phyloP scores from a whole-genome alignment of 2,888 invertebrate species.

The Ceramica pisi region DNA sequence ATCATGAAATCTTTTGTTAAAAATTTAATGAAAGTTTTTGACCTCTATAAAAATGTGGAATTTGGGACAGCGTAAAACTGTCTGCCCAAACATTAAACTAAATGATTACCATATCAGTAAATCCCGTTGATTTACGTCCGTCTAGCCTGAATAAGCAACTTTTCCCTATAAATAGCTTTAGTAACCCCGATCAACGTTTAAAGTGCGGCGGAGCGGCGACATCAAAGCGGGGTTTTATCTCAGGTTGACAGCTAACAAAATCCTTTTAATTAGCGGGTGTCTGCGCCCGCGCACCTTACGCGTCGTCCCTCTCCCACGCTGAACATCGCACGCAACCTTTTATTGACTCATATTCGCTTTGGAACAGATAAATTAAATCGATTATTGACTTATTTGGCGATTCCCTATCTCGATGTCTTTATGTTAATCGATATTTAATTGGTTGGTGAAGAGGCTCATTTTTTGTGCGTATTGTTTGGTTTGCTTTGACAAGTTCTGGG shows the following conservation, averaged over 20 bases:
- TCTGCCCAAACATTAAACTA: conserved; percentile 47
- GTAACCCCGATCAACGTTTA: conserved; percentile 66
- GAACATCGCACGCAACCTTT: conserved; percentile 66
- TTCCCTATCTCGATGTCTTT: conserved; percentile 39
- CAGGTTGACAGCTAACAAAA: conserved; percentile 89
- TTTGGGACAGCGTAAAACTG: conserved; percentile 34
- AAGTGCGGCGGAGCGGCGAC: conserved; percentile 75
- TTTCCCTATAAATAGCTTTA: conserved; percentile 67
- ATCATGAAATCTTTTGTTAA: conserved; percentile 19
- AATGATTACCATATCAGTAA: conserved; percentile 60
- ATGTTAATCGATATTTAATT: conserved; percentile 54
- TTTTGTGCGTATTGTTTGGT: conserved; percentile 28
- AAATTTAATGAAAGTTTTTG: conserved; percentile 11
- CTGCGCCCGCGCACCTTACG: conserved; percentile 68
- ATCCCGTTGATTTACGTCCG: conserved; percentile 53
- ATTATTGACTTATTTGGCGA: conserved; percentile 58
- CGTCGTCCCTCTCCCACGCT: conserved; percentile 77
- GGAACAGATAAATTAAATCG: conserved; percentile 61
- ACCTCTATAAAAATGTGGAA: conserved; percentile 28
- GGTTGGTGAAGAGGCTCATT: conserved; percentile 18
- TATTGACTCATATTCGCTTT: conserved; percentile 71
- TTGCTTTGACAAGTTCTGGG: conserved; percentile 46
- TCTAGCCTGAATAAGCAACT: conserved; percentile 58
- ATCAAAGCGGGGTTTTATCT: conserved; percentile 85
- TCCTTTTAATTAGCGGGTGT: conserved; percentile 89